Evolutionary conservation across 2,797 vertebrate genomes (phyloP), one percentile per base, ranked within the genome.

Genomic region (Halcyon chelicuti): DNA sequence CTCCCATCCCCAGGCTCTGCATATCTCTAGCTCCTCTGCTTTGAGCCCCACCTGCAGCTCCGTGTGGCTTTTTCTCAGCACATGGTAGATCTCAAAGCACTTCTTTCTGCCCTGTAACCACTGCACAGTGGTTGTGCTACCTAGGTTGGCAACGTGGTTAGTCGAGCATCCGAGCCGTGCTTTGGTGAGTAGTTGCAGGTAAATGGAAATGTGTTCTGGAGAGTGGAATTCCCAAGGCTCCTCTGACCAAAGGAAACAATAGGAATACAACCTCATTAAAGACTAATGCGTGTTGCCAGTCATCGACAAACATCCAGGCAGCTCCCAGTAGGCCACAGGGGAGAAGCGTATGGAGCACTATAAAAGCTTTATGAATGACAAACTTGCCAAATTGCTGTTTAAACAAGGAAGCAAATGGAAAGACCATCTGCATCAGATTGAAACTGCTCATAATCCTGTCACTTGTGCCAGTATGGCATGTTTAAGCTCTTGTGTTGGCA

Each of bases 351-450:
- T 57, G 84, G 78, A 88, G 66, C 10, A 5, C 88, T 68, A 54
- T 63, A 87, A 92, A 95, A 96, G 94, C 96, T 94, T 96, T 91
- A 88, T 95, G 93, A 96, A 81, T 67, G 65, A 72, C 89, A 97
- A 83, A 83, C 87, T 90, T 93, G 94, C 94, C 96, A 96, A 94
- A 90, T 86, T 84, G 94, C 94, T 96, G 51, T 75, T 96, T 94
- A 94, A 96, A 95, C 94, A 94, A 93, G 87, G 90, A 94, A 96
- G 88, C 91, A 96, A 97, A 96, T 93, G 83, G 87, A 91, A 90
- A 93, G 92, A 93, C 95, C 95, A 95, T 97, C 96, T 97, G 96
- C 94, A 87, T 94, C 93, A 25, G 80, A 96, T 82, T 74, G 91
- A 87, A 96, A 89, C 73, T 65, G 86, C 94, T 93, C 82, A 63